A percentile compares a stretch with the other conserved stretches of the same genome.
These are phyloP conservation scores for Anastrepha ludens DNA, from an alignment of 1,140 invertebrate genomes.

Conservation along the genomic window DNA sequence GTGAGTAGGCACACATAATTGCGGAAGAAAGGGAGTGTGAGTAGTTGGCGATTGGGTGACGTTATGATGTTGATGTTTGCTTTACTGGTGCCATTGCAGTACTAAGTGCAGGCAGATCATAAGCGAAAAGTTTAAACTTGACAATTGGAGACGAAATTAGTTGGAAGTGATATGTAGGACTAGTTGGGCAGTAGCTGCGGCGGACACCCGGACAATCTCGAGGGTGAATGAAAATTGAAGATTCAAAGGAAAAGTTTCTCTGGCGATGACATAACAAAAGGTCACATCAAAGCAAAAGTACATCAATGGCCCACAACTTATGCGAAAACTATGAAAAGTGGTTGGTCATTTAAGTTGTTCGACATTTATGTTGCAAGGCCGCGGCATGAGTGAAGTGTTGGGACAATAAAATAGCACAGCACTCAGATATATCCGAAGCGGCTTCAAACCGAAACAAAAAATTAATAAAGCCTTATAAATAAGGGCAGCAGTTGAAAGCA, in stretches of 20 bases:
- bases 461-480: too few relatives aligned
- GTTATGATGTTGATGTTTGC: not conserved
- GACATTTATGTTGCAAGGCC: not conserved
- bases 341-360: not conserved
- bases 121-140: slow-evolving; percentile 37
- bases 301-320: not conserved
- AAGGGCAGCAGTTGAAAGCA: too few relatives aligned
- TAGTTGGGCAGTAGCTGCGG: too few relatives aligned
- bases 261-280: slow-evolving; percentile 12
- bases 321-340: slow-evolving; percentile 10
- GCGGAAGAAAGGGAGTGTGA: not conserved
- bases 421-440: not conserved
- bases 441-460: too few relatives aligned
- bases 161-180: slow-evolving; percentile 7
- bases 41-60: not conserved
- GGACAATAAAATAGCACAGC: not conserved
- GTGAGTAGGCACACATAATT: not conserved
- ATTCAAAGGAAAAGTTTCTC: slow-evolving; percentile 36
- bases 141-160: slow-evolving; percentile 41
- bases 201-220: not conserved
- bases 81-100: not conserved
- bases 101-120: slow-evolving; percentile 38
- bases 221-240: not conserved
- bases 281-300: slow-evolving; percentile 27
- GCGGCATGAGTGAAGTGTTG: not conserved